Base-by-base conservation (phyloP, 2,113 vertebrate species). In the Poeciliopsis retropinna region DNA sequence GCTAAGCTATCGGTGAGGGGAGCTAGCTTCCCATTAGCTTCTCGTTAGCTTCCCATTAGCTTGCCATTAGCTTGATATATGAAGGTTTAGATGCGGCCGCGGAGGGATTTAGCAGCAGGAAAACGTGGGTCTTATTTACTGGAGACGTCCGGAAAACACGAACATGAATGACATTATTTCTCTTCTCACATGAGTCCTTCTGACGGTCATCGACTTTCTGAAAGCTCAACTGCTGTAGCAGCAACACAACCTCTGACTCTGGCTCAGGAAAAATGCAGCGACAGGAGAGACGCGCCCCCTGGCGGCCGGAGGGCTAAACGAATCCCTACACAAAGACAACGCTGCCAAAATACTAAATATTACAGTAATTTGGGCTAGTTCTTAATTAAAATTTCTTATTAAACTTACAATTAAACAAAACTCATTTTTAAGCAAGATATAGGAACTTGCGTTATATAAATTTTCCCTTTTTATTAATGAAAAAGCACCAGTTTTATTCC, bases 281-380 rank as follows among this genome's bases (percentile, higher is more conserved):
- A n/a, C 17, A 10, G 27, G 0, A 27, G n/a, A 30, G 78, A 62
- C 76, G 81, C 86, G 81, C 83, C 92, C 0, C 79, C 67, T 17
- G 7, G 10, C 8, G 4, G 76, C 67, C 70, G 91, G 93, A 91
- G 89, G 7, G 17, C 5, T 6, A 47, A 5, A 17, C 44, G 17
- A 19, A 47, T 19, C 44, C 3, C 17, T 17, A 19, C 39, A 41
- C 2, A 13, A 12, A 14, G 34, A 8, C 1, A 34, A 34, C 1
- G 34, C 34, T 37, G 10, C 34, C 2, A 37, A 37, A 37, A 37
- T 37, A 2, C 0, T 11, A 37, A 37, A 37, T 37, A 37, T 37
- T 37, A 11, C 0, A 37, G 2, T 11, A 37, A 2, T 37, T 37
- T 12, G 2, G 34, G 3, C 0, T 37, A 37, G 34, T 37, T 37